Percentiles rank a stretch among this genome's conserved stretches.
Evolutionary conservation across 2,113 vertebrate species (phyloP).

Genomic region (Dipodomys ordii): DNA sequence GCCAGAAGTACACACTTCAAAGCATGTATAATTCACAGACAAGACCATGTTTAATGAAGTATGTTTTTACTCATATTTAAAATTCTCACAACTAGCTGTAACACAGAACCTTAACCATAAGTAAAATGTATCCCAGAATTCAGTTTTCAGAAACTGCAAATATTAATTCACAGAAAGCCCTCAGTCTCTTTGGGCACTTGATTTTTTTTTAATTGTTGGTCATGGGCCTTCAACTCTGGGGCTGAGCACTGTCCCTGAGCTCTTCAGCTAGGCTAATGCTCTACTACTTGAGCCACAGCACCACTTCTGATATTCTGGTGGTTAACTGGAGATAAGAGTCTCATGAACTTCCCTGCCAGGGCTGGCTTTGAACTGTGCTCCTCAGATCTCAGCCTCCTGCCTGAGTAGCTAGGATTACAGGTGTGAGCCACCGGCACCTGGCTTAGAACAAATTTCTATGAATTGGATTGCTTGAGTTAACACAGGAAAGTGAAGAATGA

Average conservation of each 20-base stretch:
- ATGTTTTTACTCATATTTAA: neutral
- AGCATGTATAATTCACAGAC: neutral
- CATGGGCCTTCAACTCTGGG: no score
- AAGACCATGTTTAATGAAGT: slow-evolving; percentile 27
- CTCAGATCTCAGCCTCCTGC: no score
- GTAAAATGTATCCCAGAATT: slow-evolving; percentile 19
- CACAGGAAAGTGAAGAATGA: slow-evolving; percentile 5
- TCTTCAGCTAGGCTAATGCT: no score
- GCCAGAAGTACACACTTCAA: slow-evolving; percentile 14
- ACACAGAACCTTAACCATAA: slow-evolving; percentile 66
- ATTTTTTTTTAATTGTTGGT: neutral
- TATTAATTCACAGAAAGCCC: slow-evolving; percentile 5
- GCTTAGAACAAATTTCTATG: neutral
- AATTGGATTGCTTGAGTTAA: slow-evolving; percentile 34
- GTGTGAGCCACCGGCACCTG: no score
- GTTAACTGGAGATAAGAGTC: no score
- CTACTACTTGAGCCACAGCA: no score
- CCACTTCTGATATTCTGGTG: no score
- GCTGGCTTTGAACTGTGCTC: no score
- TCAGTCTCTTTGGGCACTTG: neutral
- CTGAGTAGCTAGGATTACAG: no score
- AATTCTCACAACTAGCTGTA: slow-evolving; percentile 14
- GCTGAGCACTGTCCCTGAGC: no score
- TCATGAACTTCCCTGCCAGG: no score
- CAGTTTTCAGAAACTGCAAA: slow-evolving; percentile 41